Conservation (phyloP, 2,888 invertebrate species). For the Osmoderma eremita region DNA sequence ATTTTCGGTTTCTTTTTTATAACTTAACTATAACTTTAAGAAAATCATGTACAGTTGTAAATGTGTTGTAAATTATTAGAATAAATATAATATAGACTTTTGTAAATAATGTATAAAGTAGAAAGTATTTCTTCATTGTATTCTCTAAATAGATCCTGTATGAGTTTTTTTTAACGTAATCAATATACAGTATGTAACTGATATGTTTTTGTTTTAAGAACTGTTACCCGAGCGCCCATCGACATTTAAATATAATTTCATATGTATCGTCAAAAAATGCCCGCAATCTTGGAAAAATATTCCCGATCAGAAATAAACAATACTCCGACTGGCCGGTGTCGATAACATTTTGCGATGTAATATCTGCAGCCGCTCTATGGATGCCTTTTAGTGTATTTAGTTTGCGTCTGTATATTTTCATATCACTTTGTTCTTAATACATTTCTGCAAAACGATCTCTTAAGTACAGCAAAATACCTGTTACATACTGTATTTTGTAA, state of each 20-base stretch:
- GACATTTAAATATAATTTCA: no score
- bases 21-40: not conserved
- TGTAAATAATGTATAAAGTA: slow-evolving; percentile 37
- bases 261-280: no score
- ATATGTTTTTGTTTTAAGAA: not conserved
- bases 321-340: no score
- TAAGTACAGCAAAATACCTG: not conserved
- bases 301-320: no score
- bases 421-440: no score
- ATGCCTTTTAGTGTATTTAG: no score
- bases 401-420: no score
- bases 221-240: no score
- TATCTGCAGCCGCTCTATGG: no score
- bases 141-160: no score
- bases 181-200: not conserved
- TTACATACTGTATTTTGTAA: slow-evolving; percentile 8
- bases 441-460: not conserved
- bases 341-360: no score
- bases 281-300: no score
- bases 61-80: slow-evolving; percentile 31
- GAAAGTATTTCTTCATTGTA: slow-evolving; percentile 4
- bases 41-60: slow-evolving; percentile 35
- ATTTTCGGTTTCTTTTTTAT: not conserved
- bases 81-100: slow-evolving; percentile 4
- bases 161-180: not conserved